Conservation (phyloP, 1,140 invertebrate genomes). For the Platyura marginata region DNA sequence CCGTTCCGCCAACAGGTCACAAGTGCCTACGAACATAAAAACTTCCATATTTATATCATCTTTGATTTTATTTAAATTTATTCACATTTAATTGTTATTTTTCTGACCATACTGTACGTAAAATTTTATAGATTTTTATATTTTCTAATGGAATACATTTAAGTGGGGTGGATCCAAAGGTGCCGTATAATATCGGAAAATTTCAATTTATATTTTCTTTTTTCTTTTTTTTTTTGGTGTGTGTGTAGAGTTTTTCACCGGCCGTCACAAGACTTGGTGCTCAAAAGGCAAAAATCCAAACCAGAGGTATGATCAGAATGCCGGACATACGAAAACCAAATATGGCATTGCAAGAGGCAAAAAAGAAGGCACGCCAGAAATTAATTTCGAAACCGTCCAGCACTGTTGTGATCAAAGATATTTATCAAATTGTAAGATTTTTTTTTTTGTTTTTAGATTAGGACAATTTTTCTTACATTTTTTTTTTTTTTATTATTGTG, state of each 20-base stretch:
- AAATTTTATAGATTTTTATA: too few relatives aligned
- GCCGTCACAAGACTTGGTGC: constrained; percentile 34
- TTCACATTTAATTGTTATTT: too few relatives aligned
- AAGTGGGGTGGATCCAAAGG: too few relatives aligned
- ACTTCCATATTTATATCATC: too few relatives aligned
- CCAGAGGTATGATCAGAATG: constrained; percentile 31
- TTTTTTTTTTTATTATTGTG: constrained; percentile 1
- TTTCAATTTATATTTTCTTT: too few relatives aligned
- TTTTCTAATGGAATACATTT: too few relatives aligned
- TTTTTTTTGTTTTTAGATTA: background rate
- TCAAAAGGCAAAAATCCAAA: constrained; percentile 38
- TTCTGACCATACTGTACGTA: too few relatives aligned
- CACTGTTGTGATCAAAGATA: constrained; percentile 28
- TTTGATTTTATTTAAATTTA: too few relatives aligned
- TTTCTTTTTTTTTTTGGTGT: too few relatives aligned
- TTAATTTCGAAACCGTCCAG: constrained; percentile 27
- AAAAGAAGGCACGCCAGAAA: constrained; percentile 29
- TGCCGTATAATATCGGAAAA: too few relatives aligned
- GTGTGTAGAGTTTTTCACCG: constrained; percentile 11
- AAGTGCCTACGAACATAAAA: too few relatives aligned
- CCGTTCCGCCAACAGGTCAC: too few relatives aligned
- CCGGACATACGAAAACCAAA: constrained; percentile 25
- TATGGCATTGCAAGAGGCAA: constrained; percentile 31
- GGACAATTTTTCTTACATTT: background rate
- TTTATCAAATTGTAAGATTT: constrained; percentile 35